Evolutionary conservation across 2,888 invertebrate species (phyloP), one percentile per base, ranked within the genome.

Genomic region (Eutolmus rufibarbis): DNA sequence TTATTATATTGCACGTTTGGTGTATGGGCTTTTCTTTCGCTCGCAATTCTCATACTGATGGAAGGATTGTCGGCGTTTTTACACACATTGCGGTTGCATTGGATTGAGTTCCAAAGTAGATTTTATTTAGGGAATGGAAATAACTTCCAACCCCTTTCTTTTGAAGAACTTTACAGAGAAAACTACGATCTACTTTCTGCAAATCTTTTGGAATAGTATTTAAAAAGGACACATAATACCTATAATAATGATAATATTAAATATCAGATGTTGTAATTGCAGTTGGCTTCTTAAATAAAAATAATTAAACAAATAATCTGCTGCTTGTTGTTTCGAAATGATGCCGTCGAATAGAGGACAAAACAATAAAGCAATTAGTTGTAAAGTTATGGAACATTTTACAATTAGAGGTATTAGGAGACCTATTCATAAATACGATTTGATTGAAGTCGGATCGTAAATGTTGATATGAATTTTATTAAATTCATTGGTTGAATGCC

Each of bases 11-110:
- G 95, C 23, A 94, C 97, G 74, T 99, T 99, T 93, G 95, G 95
- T 87, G 94, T 96, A 91, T 99, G 99, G 98, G 96, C 97, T 84
- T 93, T 95, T 34, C 95, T 99, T 89, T 99, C 99, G 0, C 94
- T 99, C 81, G 96, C 97, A 90, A 98, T 99, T 92, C 95, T 99
- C 87, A 97, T 99, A 89, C 95, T 99, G 91, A 99, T 99, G 99
- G 99, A 99, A 94, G 99, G 99, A 0, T 94, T 99, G 12, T 99
- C 99, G n/a, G 99, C 99, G 43, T 99, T 99, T 94, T 94, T 99
- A 89, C 99, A 99, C 92, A 99, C 99, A 0, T 95, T 99, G 89
- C 97, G 99, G 94, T 94, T 99, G 90, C 99, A 99, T 93, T 99
- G 99, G 97, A 97, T 98, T 90, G 98, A 98, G 93, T 99, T 99